Evolutionary conservation across 2,888 invertebrate genomes (phyloP), one percentile per base, ranked within the genome.

Genomic region (Ectemnius continuus): DNA sequence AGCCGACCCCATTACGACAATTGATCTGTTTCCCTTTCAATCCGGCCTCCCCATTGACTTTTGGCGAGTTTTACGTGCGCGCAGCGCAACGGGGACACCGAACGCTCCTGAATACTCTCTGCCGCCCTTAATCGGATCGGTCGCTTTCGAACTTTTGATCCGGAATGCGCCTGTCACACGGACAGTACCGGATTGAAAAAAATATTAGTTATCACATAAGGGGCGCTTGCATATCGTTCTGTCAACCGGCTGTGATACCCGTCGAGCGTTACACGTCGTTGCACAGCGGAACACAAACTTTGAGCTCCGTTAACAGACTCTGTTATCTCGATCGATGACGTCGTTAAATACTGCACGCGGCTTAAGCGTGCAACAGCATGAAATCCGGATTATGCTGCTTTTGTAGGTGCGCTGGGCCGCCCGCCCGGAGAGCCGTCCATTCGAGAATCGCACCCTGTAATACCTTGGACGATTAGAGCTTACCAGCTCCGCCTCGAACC

Each of bases 351-450:
- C 70, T 66, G 66, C 73, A 73, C 70, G 77, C 74, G 66, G 75
- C 67, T 79, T 79, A 67, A 82, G 58, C 68, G 64, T 72, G 72
- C 68, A 81, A 68, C 67, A 67, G 61, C 63, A 71, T 69, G 63
- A 79, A 81, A 82, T 81, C 61, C 59, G 78, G 77, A 82, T 81
- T 79, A 82, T 63, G 66, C 59, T 73, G 73, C 65, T 67, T 63
- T 72, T 71, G 63, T 70, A 60, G 57, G 36, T 36, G 36, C 36
- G 8, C 36, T 11, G 8, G 36, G 8, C 11, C 36, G 8, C 36
- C 36, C 36, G 36, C 36, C 36, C 36, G 36, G 16, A 14, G 61
- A 75, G 59, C 68, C 48, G 67, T 61, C 59, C 67, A 63, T 72
- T 72, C 67, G 61, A 76, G 74, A 72, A 61, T 71, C 71, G 65